Evolutionary conservation across 2,797 vertebrate genomes (phyloP).

Genomic region (Gastrophryne carolinensis): DNA sequence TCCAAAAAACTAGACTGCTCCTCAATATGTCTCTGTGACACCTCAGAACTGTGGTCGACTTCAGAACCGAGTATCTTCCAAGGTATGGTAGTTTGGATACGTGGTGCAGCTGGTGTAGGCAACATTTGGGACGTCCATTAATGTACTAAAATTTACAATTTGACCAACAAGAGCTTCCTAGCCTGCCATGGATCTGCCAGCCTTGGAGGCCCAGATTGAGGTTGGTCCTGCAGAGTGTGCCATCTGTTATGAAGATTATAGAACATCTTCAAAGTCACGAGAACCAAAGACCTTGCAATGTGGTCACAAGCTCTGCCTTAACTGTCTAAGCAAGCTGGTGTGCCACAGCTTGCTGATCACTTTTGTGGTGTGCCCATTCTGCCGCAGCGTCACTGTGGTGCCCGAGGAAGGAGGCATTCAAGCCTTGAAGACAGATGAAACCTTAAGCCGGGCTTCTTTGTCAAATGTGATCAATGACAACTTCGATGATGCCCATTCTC

Average conservation of each 20-base stretch:
- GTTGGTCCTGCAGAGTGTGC: conserved; percentile 51
- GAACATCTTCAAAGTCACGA: background rate
- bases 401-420: conserved; percentile 44
- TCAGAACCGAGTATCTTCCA: background rate
- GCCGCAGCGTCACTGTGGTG: conserved; percentile 59
- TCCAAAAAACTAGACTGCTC: too few species aligned
- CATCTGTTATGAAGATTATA: conserved; percentile 61
- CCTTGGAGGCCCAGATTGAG: background rate
- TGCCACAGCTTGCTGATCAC: background rate
- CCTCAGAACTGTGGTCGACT: background rate
- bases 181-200: conserved; percentile 15
- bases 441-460: accelerated
- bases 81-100: background rate
- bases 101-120: background rate
- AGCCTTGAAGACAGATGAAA: conserved; percentile 35
- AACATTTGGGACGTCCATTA: conserved; percentile 20
- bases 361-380: conserved; percentile 65
- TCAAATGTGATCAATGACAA: accelerated
- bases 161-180: background rate
- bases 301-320: conserved; percentile 57
- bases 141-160: background rate
- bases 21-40: too few species aligned
- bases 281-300: conserved; percentile 58
- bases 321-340: conserved; percentile 57
- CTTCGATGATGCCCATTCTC: background rate